Percentiles rank a stretch among this genome's conserved stretches.
Conservation (phyloP, 1,140 invertebrate genomes). For the Anastrepha obliqua region DNA sequence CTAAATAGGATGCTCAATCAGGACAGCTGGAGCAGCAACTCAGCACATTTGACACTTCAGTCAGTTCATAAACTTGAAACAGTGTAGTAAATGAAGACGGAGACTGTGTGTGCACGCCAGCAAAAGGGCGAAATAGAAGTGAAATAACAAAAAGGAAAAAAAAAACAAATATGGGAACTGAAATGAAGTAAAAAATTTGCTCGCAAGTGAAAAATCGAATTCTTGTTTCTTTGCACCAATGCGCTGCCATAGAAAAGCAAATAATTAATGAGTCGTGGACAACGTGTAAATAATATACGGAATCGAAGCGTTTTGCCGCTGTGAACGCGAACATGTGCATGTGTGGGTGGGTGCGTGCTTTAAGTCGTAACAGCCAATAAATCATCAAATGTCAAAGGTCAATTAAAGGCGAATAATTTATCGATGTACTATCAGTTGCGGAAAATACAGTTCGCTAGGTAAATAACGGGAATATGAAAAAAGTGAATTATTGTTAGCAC, state of each 20-base stretch:
- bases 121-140: slow-evolving; percentile 3
- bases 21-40: slow-evolving; percentile 53
- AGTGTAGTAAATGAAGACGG: slow-evolving; percentile 36
- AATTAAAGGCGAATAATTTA: slow-evolving; percentile 14
- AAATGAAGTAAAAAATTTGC: not conserved
- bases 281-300: not conserved
- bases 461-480: not conserved
- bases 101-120: slow-evolving; percentile 24
- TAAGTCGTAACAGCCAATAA: not conserved
- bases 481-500: not conserved
- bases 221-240: not conserved
- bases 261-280: not conserved
- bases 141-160: not conserved
- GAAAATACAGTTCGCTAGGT: not conserved
- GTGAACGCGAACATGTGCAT: not conserved
- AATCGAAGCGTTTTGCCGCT: not conserved
- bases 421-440: not conserved
- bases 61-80: slow-evolving; percentile 55
- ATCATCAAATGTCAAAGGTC: slow-evolving; percentile 32
- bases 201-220: slow-evolving; percentile 23
- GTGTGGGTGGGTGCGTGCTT: not conserved
- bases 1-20: slow-evolving; percentile 46
- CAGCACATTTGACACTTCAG: slow-evolving; percentile 55
- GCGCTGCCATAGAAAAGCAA: not conserved
- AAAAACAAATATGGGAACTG: not conserved